These are phyloP conservation scores for Oryzias javanicus DNA, from an alignment of 2,113 vertebrate genomes.

Conservation along the genomic window DNA sequence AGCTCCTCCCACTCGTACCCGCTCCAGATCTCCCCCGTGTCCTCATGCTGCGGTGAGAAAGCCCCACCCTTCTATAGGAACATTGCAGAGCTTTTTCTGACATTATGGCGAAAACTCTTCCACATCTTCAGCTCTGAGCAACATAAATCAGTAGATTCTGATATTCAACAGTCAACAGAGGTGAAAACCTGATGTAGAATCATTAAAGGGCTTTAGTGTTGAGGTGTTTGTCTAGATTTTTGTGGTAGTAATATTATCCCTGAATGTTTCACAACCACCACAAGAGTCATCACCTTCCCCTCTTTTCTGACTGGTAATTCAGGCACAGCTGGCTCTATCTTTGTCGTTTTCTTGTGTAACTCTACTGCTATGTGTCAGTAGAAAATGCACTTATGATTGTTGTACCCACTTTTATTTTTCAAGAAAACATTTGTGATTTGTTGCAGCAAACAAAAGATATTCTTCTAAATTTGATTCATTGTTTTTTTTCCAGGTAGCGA, in stretches of 20 bases:
- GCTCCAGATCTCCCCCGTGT: constrained; percentile 94
- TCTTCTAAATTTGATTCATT: neutral
- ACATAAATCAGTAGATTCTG: too few relatives aligned
- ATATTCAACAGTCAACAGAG: too few relatives aligned
- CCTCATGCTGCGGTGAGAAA: constrained; percentile 88
- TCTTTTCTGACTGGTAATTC: constrained; percentile 24
- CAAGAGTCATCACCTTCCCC: neutral
- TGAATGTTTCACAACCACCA: neutral
- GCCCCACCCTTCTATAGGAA: neutral
- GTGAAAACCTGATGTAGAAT: too few relatives aligned
- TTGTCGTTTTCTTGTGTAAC: constrained; percentile 13
- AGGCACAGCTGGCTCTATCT: constrained; percentile 28
- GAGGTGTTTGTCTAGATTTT: neutral
- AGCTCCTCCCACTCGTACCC: constrained; percentile 92
- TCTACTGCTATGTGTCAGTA: neutral
- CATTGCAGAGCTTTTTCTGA: too few relatives aligned
- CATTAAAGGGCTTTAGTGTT: too few relatives aligned
- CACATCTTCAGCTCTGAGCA: too few relatives aligned
- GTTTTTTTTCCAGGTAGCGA: constrained; percentile 86
- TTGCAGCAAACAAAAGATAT: too few relatives aligned
- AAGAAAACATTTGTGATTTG: too few relatives aligned
- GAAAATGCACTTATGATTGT: too few relatives aligned
- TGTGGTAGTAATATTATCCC: neutral
- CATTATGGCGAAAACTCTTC: too few relatives aligned
- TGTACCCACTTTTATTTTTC: too few relatives aligned